phyloP scores from a whole-genome alignment of 2,113 vertebrate genomes.

The Ophthalmotilapia sp. region DNA sequence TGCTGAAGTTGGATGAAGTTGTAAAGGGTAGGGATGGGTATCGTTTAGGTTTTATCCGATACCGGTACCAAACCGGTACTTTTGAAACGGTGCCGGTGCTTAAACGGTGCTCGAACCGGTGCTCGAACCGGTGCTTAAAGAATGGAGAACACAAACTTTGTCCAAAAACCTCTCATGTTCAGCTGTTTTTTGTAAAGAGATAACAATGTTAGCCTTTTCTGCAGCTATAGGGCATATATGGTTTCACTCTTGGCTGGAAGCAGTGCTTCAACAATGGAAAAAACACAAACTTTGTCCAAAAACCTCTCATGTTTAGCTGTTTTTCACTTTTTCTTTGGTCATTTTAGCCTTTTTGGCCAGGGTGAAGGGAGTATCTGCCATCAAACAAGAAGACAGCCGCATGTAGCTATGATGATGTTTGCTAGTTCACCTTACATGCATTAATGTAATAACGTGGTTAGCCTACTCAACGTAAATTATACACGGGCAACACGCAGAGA shows the following conservation, averaged over 20 bases:
- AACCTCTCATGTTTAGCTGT: fast-evolving
- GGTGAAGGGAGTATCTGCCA: background rate
- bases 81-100: background rate
- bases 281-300: background rate
- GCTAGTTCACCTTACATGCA: background rate
- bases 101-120: background rate
- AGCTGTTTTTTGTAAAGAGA: background rate
- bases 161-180: background rate
- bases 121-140: background rate
- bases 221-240: fast-evolving
- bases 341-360: background rate
- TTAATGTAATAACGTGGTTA: fast-evolving
- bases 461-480: no score
- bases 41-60: background rate
- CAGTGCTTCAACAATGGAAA: background rate
- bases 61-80: background rate
- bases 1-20: background rate
- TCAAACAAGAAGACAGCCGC: fast-evolving
- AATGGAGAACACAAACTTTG: background rate
- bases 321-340: background rate
- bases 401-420: fast-evolving
- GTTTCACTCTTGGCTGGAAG: background rate
- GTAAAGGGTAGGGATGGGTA: background rate
- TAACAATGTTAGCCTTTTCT: background rate
- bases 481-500: no score